These are phyloP conservation scores for Calephelis virginiensis DNA, from an alignment of 1,140 invertebrate species.

Conservation along the genomic window DNA sequence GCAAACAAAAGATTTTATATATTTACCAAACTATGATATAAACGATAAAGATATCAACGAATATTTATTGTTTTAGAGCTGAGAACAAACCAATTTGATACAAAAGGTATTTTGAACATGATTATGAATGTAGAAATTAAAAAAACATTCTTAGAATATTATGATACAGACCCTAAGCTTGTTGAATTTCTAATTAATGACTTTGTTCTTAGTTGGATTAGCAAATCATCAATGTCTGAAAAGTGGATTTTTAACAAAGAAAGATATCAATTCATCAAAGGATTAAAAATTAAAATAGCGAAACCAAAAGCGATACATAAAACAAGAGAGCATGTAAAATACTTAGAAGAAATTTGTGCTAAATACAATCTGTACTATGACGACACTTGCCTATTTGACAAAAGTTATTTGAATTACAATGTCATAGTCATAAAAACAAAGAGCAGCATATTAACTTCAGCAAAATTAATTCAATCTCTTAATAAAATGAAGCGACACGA, in stretches of 20 bases:
- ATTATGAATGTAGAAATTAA: neutral
- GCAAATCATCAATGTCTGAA: neutral
- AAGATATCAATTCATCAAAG: neutral
- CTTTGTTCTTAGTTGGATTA: neutral
- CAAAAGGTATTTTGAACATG: neutral
- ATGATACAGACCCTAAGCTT: slow-evolving; percentile 3
- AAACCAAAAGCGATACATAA: slow-evolving; percentile 5
- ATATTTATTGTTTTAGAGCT: neutral
- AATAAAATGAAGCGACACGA: neutral
- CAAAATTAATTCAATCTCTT: slow-evolving; percentile 2
- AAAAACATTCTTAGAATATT: slow-evolving; percentile 7
- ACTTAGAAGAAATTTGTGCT: neutral
- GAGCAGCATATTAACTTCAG: neutral
- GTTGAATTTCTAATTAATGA: slow-evolving; percentile 2
- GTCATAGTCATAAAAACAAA: neutral
- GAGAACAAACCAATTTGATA: neutral
- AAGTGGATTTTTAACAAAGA: neutral
- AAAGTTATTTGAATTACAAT: neutral
- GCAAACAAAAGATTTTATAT: slow-evolving; percentile 3
- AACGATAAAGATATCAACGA: neutral
- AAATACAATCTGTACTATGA: neutral
- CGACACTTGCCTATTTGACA: neutral
- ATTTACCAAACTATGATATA: slow-evolving; percentile 4
- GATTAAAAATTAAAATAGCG: neutral
- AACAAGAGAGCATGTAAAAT: neutral